Evolutionary conservation across 2,113 vertebrate species (phyloP).

Genomic region (Dasyornis broadbenti): DNA sequence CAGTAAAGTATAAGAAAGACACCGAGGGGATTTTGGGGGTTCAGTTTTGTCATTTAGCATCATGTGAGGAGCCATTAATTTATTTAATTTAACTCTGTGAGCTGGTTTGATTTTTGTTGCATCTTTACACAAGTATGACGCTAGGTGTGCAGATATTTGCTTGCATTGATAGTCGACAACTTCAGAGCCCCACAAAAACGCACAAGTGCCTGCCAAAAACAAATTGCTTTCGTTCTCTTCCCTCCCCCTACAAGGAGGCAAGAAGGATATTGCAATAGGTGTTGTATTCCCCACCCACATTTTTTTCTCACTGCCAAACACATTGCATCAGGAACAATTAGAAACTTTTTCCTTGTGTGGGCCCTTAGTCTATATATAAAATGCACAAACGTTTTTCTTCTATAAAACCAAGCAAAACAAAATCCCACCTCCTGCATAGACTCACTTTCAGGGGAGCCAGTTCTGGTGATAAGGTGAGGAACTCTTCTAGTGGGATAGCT

Average conservation of each 20-base stretch:
- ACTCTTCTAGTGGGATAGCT: background rate
- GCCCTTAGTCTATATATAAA: background rate
- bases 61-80: background rate
- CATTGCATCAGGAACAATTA: slow-evolving; percentile 34
- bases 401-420: background rate
- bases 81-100: background rate
- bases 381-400: background rate
- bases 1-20: background rate
- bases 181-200: background rate
- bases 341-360: background rate
- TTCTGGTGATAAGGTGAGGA: background rate
- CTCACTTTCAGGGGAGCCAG: background rate
- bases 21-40: background rate
- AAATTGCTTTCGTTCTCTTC: background rate
- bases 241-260: background rate
- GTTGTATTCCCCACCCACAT: slow-evolving; percentile 23
- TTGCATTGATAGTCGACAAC: background rate
- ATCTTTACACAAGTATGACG: background rate
- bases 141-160: background rate
- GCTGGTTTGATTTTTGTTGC: background rate
- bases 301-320: slow-evolving; percentile 38
- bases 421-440: background rate
- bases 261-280: slow-evolving; percentile 38
- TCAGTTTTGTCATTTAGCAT: background rate
- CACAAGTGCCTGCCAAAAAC: background rate